These are phyloP conservation scores for Caenorhabditis afra DNA, from an alignment of 2,888 invertebrate species.

Conservation along the genomic window DNA sequence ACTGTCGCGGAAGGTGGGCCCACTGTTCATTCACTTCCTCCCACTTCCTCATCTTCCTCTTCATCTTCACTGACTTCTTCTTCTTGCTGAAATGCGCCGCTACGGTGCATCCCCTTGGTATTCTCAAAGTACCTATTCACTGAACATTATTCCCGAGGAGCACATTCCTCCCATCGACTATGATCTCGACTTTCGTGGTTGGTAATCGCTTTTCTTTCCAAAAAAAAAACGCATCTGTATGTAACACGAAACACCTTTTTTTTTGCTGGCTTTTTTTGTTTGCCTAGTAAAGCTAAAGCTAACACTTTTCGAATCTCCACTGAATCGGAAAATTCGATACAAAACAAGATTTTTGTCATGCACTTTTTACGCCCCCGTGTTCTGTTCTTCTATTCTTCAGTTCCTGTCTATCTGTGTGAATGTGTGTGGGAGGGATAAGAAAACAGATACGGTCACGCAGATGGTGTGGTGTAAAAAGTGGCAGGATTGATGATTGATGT, in stretches of 20 bases:
- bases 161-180: constrained; percentile 70
- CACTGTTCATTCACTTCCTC: no score
- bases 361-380: constrained; percentile 14
- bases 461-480: constrained; percentile 40
- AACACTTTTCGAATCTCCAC: constrained; percentile 39
- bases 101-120: constrained; percentile 59
- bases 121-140: constrained; percentile 70
- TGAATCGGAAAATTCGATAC: constrained; percentile 41
- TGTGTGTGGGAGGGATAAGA: constrained; percentile 21
- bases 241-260: not conserved
- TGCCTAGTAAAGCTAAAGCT: constrained; percentile 37
- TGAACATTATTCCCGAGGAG: constrained; percentile 76
- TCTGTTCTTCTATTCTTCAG: no score
- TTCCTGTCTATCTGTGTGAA: not conserved
- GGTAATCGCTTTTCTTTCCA: constrained; percentile 27
- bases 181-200: constrained; percentile 60
- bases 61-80: not conserved
- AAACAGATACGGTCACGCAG: constrained; percentile 51
- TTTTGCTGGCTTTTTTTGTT: constrained; percentile 6
- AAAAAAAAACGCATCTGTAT: no score
- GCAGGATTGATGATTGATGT: constrained; percentile 33
- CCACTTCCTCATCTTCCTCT: not conserved
- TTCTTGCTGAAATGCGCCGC: constrained; percentile 42
- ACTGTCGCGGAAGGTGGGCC: not conserved
- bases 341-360: constrained; percentile 39